Evolutionary conservation across 1,140 invertebrate species (phyloP), one percentile per base, ranked within the genome.

Genomic region (Propsilocerus akamusi): DNA sequence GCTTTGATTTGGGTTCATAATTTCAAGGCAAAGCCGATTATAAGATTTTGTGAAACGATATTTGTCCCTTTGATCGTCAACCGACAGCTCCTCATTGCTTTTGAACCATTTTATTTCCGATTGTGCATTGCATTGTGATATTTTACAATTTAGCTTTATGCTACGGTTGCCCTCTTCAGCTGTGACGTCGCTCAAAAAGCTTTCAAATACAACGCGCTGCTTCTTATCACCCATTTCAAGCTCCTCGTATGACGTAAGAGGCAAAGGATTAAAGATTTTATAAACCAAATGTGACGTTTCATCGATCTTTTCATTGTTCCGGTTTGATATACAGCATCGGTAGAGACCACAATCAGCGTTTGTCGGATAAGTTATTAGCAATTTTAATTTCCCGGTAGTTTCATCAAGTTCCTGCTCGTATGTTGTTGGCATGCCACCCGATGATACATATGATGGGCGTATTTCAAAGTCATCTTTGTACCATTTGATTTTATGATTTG

Each of bases 401-500:
- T 41, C 34, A 41, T 41, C 34, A 17, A 41, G 5, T 20, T 41
- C 34, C 22, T 41, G 34, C 34, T 41, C 34, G 22, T 41, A 41
- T 20, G 34, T 41, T 20, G 34, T 41, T 41, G 34, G 34, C 22
- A 41, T 41, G 34, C 34, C 34, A 41, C 34, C 34, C 8, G 34
- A 41, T 17, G 34, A 41, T n/a, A 41, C 1, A 20, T 41, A 41
- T 20, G 34, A 41, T 20, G 34, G 14, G 22, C 34, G 34, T 17
- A 41, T 41, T 41, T 41, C 34, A 14, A 41, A 20, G 22, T 41
- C 34, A 20, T 41, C 34, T 20, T 41, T 41, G 11, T 41, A 41
- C 34, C 34, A 41, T 20, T 41, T 41, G 34, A 41, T 41, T 41
- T 41, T 41, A 41, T 41, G 34, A 41, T 41, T 41, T 3, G 34